Conservation (phyloP, 2,113 vertebrate species). For the Felis chaus region DNA sequence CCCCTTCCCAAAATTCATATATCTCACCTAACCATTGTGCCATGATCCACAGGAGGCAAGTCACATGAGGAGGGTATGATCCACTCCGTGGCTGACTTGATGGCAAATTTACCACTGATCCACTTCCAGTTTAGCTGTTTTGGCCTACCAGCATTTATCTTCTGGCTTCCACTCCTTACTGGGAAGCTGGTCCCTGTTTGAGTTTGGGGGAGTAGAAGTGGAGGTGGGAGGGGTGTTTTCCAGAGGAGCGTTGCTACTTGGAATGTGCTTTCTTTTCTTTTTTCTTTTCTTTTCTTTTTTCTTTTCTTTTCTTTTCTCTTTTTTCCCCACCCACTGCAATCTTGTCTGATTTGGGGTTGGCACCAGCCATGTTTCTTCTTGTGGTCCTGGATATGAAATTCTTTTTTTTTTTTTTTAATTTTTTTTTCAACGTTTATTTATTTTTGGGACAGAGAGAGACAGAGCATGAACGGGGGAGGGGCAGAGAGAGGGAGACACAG, state of each 20-base stretch:
- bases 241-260: neutral
- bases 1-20: neutral
- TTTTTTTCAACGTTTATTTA: too few relatives aligned
- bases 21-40: neutral
- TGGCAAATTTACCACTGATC: neutral
- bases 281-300: too few relatives aligned
- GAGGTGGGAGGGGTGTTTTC: neutral
- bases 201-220: neutral
- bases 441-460: too few relatives aligned
- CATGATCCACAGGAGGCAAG: neutral
- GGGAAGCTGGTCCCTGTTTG: neutral
- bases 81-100: neutral
- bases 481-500: too few relatives aligned
- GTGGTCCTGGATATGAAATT: neutral
- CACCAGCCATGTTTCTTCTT: neutral
- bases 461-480: too few relatives aligned
- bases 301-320: too few relatives aligned
- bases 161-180: neutral
- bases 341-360: neutral
- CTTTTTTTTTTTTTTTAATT: too few relatives aligned
- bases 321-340: neutral
- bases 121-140: neutral
- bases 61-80: neutral
- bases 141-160: neutral
- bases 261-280: neutral